Evolutionary conservation across 2,888 invertebrate genomes (phyloP), one percentile per base, ranked within the genome.

Genomic region (Tigriopus californicus): DNA sequence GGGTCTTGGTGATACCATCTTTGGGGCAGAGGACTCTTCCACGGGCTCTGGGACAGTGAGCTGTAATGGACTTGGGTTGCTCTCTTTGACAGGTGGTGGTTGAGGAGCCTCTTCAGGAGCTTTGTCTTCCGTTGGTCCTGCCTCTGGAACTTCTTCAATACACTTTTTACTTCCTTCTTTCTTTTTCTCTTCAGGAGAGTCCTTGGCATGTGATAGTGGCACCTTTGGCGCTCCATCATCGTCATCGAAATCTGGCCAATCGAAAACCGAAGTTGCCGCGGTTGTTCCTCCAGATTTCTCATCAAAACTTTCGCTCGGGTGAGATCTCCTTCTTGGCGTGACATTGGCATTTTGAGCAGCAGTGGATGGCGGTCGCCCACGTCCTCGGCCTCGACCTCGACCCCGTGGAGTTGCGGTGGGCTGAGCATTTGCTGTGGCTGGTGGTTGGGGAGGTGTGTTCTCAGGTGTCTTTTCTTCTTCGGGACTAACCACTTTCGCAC

Each of bases 311-410:
- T 25, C 40, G 40, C 18, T 42, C 20, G 59, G 22, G 53, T 22
- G 55, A 15, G 41, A 20, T 3, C 18, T n/a, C 13, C 40, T 15
- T n/a, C 25, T 10, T 33, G n/a, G 24, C 2, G 40, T 22, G 5
- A 40, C n/a, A 11, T 13, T 18, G 18, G 44, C n/a, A 44, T n/a
- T 44, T 44, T n/a, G 15, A 15, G 44, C 44, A 44, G 44, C 44
- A 5, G n/a, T 44, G n/a, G 44, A 44, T 8, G 49, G 20, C 6
- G 15, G 11, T 56, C 56, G 10, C 52, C 63, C 48, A 41, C 61
- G 40, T 40, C 59, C 33, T 56, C 60, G 40, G 42, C 49, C 42
- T 47, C 51, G 24, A 60, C 60, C 57, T 25, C 46, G 52, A 57
- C 46, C 56, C 20, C 51, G n/a, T 15, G 33, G 41, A 44, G 40